These are phyloP conservation scores for Ectropis grisescens DNA, from an alignment of 1,140 invertebrate species.

Conservation along the genomic window DNA sequence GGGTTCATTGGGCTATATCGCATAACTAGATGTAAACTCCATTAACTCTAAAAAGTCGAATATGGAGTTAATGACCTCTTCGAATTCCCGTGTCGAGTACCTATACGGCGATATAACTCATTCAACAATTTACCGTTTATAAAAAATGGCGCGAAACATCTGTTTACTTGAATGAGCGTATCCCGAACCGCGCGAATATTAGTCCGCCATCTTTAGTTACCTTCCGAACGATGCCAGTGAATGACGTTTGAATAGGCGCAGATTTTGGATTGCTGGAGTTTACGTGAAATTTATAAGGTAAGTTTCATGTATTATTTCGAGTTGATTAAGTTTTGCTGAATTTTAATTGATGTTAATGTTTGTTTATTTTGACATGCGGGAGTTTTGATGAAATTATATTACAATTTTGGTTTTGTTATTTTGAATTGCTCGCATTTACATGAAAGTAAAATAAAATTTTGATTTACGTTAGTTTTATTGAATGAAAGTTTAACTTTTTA, in stretches of 20 bases:
- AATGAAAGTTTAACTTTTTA: conserved; percentile 5
- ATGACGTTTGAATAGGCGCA: conserved; percentile 1
- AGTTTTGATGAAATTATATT: conserved; percentile 2
- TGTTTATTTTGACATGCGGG: conserved; percentile 4
- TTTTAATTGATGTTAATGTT: not conserved
- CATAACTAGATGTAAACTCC: no score
- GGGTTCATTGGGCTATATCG: no score
- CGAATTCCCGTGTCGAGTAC: not conserved
- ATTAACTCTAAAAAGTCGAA: conserved; percentile 1
- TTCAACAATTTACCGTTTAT: conserved; percentile 1
- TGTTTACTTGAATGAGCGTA: conserved; percentile 2
- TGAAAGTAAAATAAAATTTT: conserved; percentile 3
- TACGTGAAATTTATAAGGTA: conserved; percentile 5
- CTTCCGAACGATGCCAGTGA: not conserved
- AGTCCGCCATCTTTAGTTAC: conserved; percentile 4
- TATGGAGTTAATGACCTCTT: conserved; percentile 2
- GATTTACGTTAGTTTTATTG: conserved; percentile 5
- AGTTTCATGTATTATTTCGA: conserved; percentile 6
- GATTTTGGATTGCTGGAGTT: conserved; percentile 4
- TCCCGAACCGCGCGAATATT: conserved; percentile 1
- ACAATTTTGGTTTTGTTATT: conserved; percentile 4
- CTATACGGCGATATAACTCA: not conserved
- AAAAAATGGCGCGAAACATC: conserved; percentile 3
- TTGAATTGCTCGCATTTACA: conserved; percentile 4
- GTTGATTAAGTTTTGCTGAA: conserved; percentile 4